These are phyloP conservation scores for Pristis pectinata DNA, from an alignment of 2,797 vertebrate species.

Conservation along the genomic window DNA sequence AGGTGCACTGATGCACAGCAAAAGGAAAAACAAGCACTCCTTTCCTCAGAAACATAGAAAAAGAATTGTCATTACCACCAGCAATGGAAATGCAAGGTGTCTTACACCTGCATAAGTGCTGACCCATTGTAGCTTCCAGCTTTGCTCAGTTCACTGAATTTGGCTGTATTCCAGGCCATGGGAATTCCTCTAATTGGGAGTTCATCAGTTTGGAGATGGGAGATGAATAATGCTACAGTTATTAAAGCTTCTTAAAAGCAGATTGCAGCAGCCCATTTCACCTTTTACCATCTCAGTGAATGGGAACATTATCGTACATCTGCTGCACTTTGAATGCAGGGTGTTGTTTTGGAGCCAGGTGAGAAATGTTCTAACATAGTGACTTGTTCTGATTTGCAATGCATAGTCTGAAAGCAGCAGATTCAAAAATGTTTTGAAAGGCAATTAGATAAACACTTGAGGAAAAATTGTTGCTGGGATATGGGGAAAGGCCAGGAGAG, in stretches of 20 bases:
- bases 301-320: not conserved
- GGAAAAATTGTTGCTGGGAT: not conserved
- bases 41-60: slow-evolving; percentile 45
- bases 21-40: slow-evolving; percentile 21
- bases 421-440: not conserved
- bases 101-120: not conserved
- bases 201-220: not conserved
- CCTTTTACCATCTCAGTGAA: not conserved
- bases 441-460: not conserved
- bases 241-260: not conserved
- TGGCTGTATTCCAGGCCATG: not conserved
- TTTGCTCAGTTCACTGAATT: not conserved
- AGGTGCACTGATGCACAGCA: not conserved
- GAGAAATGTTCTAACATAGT: not conserved
- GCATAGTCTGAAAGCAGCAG: not conserved
- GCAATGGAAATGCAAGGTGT: slow-evolving; percentile 63
- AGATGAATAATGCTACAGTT: not conserved
- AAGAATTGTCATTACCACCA: slow-evolving; percentile 63
- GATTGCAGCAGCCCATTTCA: not conserved
- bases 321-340: not conserved
- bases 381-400: not conserved
- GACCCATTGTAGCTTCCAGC: not conserved
- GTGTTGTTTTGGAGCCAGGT: not conserved
- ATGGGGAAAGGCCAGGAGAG: not conserved
- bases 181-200: not conserved